phyloP scores from a whole-genome alignment of 2,113 vertebrate genomes.

The Okapia johnstoni region DNA sequence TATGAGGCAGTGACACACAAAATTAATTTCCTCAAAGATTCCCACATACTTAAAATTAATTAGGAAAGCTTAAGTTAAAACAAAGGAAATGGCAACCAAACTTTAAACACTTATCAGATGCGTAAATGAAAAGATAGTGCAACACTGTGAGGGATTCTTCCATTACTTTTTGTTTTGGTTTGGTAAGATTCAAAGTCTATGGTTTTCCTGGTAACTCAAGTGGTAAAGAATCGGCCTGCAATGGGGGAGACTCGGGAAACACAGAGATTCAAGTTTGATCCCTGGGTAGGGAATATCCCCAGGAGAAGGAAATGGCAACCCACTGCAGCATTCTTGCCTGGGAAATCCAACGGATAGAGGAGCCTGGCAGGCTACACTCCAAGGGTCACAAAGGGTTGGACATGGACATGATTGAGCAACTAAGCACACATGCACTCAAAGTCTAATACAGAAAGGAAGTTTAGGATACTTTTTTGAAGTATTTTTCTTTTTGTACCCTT shows the following conservation, averaged over 20 bases:
- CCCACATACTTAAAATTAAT: not conserved
- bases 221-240: not conserved
- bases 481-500: not conserved
- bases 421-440: not conserved
- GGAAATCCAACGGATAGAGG: not conserved
- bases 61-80: not conserved
- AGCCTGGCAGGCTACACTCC: not conserved
- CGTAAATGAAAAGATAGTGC: not conserved
- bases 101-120: not conserved
- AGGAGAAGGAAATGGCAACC: not conserved
- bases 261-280: not conserved
- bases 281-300: not conserved
- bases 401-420: not conserved
- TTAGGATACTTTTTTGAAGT: not conserved
- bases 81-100: not conserved
- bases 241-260: not conserved
- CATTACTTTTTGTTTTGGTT: not conserved
- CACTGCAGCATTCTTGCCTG: not conserved
- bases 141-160: not conserved
- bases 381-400: not conserved
- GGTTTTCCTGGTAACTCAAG: not conserved
- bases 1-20: not conserved
- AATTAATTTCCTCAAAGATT: not conserved
- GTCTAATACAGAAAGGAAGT: not conserved
- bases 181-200: not conserved